phyloP scores from a whole-genome alignment of 2,113 vertebrate genomes.

The Bufo bufo region DNA sequence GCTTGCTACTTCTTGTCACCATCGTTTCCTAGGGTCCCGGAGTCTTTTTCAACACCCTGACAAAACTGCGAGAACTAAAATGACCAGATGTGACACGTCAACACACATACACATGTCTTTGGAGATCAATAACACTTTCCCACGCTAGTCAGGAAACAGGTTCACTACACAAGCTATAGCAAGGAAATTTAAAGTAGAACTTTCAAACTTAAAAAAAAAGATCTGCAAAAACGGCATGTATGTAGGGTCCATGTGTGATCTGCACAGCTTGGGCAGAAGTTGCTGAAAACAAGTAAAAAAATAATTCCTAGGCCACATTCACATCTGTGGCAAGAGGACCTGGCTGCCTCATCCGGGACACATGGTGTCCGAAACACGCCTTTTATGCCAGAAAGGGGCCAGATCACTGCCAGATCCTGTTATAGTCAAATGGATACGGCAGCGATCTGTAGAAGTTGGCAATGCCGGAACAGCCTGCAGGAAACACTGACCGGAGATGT shows the following conservation, averaged over 20 bases:
- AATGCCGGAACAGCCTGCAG: too few relatives aligned
- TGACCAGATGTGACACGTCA: neutral
- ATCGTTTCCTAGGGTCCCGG: neutral
- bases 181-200: neutral
- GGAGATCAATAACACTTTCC: neutral
- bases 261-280: neutral
- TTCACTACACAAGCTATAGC: neutral
- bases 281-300: neutral
- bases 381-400: too few relatives aligned
- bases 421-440: too few relatives aligned
- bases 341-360: too few relatives aligned
- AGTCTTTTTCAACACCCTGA: neutral
- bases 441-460: too few relatives aligned
- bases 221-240: neutral
- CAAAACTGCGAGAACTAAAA: neutral
- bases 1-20: neutral
- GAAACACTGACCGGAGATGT: too few relatives aligned
- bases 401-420: too few relatives aligned
- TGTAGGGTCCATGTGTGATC: neutral
- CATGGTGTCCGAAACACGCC: too few relatives aligned
- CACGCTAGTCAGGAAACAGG: constrained; percentile 1
- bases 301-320: too few relatives aligned
- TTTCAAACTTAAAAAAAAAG: neutral
- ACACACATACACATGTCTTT: neutral
- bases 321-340: too few relatives aligned